Base-by-base conservation (phyloP, 2,888 invertebrate genomes). In the Nesidiocoris tenuis region DNA sequence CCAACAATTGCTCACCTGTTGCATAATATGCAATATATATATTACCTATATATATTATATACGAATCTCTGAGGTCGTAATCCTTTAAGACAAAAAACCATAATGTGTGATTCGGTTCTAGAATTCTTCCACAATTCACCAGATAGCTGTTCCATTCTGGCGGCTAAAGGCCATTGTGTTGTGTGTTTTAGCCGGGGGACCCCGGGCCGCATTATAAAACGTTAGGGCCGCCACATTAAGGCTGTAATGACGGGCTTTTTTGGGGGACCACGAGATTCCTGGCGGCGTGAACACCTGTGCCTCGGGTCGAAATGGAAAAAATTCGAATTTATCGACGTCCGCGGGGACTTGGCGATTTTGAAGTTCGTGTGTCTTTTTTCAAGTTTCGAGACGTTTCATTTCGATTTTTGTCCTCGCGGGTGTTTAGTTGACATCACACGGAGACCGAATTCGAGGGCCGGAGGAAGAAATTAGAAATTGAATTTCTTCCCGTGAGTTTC, bases 151-250 rank as follows among this genome's bases (percentile, higher is more conserved):
- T 39, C 39, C 39, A 39, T 39, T 39, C 39, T 39, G 39, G 39
- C 39, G 12, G 39, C 39, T 39, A 39, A 39, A 39, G 3, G n/a
- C 59, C 19, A 59, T 59, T 59, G 59, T 59, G 59, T 59, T 39
- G 39, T 39, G 39, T 39, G 12, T 59, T 59, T 59, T 59, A 2
- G 59, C 7, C n/a, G n/a, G 59, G 19, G n/a, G 59, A 19, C 59
- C n/a, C n/a, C 7, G 19, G n/a, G 59, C 5, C 59, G 59, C 59
- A 59, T 59, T 59, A 59, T 59, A 59, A 59, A 59, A 59, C 59
- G 59, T 59, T 59, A 18, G 7, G 17, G 17, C 59, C 59, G 59
- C 7, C 59, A 59, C 59, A 9, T 59, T 59, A 16, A 59, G 59
- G n/a, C 59, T 5, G 19, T 59, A 59, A 59, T 59, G 59, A 59